Conservation (phyloP, 1,140 invertebrate genomes). For the Drosophila setifemur region DNA sequence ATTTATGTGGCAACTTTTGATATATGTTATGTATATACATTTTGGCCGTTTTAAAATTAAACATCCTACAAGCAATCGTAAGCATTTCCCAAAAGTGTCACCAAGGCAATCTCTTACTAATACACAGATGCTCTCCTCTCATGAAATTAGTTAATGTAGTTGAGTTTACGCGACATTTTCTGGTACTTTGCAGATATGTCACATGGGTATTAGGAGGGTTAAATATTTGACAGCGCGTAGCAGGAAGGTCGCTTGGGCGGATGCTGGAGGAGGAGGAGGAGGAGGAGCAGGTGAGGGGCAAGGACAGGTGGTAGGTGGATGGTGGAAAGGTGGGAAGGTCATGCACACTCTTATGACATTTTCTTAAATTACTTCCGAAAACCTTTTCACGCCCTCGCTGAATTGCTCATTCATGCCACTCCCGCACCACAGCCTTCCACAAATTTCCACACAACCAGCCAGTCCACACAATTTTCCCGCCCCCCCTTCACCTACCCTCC, state of each 20-base stretch:
- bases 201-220: slow-evolving; percentile 20
- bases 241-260: neutral
- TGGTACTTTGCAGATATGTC: neutral
- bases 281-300: neutral
- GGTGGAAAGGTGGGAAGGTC: slow-evolving; percentile 16
- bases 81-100: too few species aligned
- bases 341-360: slow-evolving; percentile 38
- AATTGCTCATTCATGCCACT: slow-evolving; percentile 31
- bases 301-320: neutral
- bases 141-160: neutral
- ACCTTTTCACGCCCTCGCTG: slow-evolving; percentile 27
- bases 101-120: too few species aligned
- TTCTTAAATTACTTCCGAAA: slow-evolving; percentile 44
- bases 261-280: neutral
- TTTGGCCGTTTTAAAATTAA: too few species aligned
- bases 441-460: neutral
- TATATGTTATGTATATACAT: too few species aligned
- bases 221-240: slow-evolving; percentile 12
- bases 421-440: neutral
- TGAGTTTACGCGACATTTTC: neutral
- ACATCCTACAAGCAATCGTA: too few species aligned
- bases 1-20: too few species aligned
- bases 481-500: neutral
- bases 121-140: too few species aligned
- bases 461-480: neutral